Base-by-base conservation (phyloP, 2,888 invertebrate species). In the Meandrusa payeni region DNA sequence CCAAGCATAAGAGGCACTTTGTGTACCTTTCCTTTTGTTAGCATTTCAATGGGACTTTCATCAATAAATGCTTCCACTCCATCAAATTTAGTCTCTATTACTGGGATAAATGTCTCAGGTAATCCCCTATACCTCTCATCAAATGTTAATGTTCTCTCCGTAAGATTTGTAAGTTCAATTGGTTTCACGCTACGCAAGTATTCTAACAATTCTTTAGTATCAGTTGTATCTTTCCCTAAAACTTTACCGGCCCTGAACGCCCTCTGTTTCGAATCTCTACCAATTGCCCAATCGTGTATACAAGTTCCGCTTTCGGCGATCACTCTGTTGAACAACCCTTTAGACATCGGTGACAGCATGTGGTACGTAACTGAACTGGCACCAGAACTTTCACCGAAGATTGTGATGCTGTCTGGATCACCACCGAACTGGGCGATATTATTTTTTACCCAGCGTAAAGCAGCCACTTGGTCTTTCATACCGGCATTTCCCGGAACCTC, bases 321-420 rank as follows among this genome's bases (percentile, higher is more conserved):
- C 0, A 69, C 81, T 59, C 66, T 74, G 46, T 81, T 65, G 42
- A 86, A 86, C n/a, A 87, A 51, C 1, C 77, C 80, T 55, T 53
- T 57, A 0, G 86, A 80, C 69, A 81, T 69, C 0, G 82, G 79
- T 1, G 86, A 85, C 2, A 86, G 48, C 64, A 87, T 60, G 20
- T 86, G 81, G 40, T 69, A 69, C 1, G 76, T 77, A 0, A 76
- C 77, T 2, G 76, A 64, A 0, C 61, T 59, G 0, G 66, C 71
- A 1, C 88, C 89, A 1, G 86, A 76, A 44, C 85, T 85, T 45
- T 82, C 76, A 0, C 87, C 88, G 45, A 82, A 76, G 34, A 88
- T 47, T 0, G 85, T 82, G 9, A 83, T 60, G 40, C 75, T 74
- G 6, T 71, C 57, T 1, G 73, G 61, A 46, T 81, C 69, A 0